Evolutionary conservation across 92 coral and sea anemone genomes (phyloP), one percentile per base, ranked within the genome.

Genomic region (Metridium senile): DNA sequence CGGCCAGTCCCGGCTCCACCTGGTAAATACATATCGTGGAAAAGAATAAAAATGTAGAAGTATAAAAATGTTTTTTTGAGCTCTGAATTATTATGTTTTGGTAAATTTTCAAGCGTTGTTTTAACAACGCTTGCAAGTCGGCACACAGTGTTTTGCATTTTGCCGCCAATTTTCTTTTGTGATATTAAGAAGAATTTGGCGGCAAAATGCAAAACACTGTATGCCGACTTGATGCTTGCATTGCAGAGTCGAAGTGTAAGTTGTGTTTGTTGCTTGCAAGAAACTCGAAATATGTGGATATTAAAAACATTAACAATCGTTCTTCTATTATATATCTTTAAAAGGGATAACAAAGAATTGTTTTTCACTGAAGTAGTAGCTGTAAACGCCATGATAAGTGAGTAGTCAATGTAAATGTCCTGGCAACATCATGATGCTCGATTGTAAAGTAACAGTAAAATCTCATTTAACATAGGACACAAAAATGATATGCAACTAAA

Each of bases 261-360:
- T 13, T 70, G 75, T 70, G 75, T 70, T 70, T 70, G 75, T 70
- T 57, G 22, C 11, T 70, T 16, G 25, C 23, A 70, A 47, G 45
- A 23, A 69, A 70, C 22, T 9, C 33, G 32, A 70, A 45, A 46
- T 70, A 46, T 47, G n/a, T n/a, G n/a, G n/a, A n/a, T n/a, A n/a
- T n/a, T n/a, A n/a, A n/a, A n/a, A n/a, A n/a, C n/a, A n/a, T n/a
- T n/a, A n/a, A n/a, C n/a, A n/a, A n/a, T n/a, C n/a, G n/a, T n/a
- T n/a, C n/a, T n/a, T n/a, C n/a, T n/a, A n/a, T n/a, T n/a, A n/a
- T n/a, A n/a, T n/a, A n/a, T n/a, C n/a, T n/a, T n/a, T 4, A 25
- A 49, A 21, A n/a, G 26, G 53, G 18, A 45, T 70, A 19, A 46
- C 1, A 70, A 57, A 49, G 53, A 70, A 70, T 17, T 32, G 25